Evolutionary conservation across 2,888 invertebrate species (phyloP).

Genomic region (Idaea aversata): DNA sequence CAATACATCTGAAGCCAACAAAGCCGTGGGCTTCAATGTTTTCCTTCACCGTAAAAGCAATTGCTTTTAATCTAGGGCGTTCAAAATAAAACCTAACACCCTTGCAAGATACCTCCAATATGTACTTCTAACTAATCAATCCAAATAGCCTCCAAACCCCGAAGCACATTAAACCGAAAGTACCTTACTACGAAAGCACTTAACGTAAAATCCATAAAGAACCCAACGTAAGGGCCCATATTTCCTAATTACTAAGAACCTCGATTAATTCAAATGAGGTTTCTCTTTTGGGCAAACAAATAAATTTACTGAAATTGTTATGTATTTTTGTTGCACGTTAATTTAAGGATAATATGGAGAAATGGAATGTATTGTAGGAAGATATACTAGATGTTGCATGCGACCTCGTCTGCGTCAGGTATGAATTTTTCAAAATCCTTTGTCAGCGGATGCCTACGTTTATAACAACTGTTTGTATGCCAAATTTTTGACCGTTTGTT

Average conservation of each 20-base stretch:
- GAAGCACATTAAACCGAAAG: not conserved
- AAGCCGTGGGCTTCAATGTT: too few species aligned
- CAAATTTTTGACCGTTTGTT: too few species aligned
- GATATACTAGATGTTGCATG: not conserved
- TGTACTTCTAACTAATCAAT: not conserved
- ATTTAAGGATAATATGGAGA: constrained; percentile 1
- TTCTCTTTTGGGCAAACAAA: constrained; percentile 15
- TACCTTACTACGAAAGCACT: constrained; percentile 6
- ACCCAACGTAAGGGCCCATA: constrained; percentile 28
- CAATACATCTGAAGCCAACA: too few species aligned
- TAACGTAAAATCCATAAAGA: constrained; percentile 26
- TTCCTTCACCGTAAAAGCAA: too few species aligned
- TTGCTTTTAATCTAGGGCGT: not conserved
- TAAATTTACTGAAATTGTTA: constrained; percentile 17
- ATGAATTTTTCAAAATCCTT: too few species aligned
- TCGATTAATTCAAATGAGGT: constrained; percentile 27
- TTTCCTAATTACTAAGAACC: constrained; percentile 30
- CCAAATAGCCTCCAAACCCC: not conserved
- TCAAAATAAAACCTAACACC: not conserved
- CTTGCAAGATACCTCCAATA: not conserved
- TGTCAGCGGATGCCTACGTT: too few species aligned
- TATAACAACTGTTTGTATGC: too few species aligned
- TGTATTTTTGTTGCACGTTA: constrained; percentile 16
- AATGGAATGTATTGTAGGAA: not conserved
- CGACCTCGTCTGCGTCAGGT: too few species aligned